Evolutionary conservation across 2,797 vertebrate genomes (phyloP), one percentile per base, ranked within the genome.

Genomic region (Pteropus rufus): DNA sequence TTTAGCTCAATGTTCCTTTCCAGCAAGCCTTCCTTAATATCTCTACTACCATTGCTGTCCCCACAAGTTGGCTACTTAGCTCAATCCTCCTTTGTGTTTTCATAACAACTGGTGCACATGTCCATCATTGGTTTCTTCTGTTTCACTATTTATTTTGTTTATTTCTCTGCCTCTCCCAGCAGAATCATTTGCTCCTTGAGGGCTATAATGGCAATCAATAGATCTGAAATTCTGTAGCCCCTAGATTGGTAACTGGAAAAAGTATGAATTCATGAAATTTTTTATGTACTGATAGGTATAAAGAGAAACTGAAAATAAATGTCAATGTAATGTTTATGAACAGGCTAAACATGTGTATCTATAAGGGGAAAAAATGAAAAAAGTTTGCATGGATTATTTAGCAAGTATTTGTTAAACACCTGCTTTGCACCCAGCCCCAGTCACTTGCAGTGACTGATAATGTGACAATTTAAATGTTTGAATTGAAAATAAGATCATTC

Each of bases 261-360:
- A 19, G 34, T 54, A 44, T 16, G 82, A 72, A 79, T 82, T 58
- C 73, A 44, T 81, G 10, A 54, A 44, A 19, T 58, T 84, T 83
- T 79, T 24, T 58, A 58, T 64, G 12, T 60, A 16, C 44, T 2
- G 49, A 79, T 34, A 94, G 36, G 82, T 19, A 85, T 31, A 26
- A 65, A 49, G 39, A 93, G n/a, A 34, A 91, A 82, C 34, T 94
- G 36, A 95, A 96, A 64, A 65, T 69, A 70, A 69, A 89, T 12
- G 36, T 15, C 9, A 46, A 58, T 18, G 6, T 72, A 24, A 15
- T 82, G 5, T 84, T 89, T 86, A 39, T 31, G 15, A 90, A 29
- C 1, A 72, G 21, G 52, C 15, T 69, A 95, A 64, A 81, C 6
- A 19, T 34, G 26, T 2, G 2, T 26, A 72, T 84, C 31, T 36